These are phyloP conservation scores for Cryptops parisi DNA, from an alignment of 2,888 invertebrate genomes.

Conservation along the genomic window DNA sequence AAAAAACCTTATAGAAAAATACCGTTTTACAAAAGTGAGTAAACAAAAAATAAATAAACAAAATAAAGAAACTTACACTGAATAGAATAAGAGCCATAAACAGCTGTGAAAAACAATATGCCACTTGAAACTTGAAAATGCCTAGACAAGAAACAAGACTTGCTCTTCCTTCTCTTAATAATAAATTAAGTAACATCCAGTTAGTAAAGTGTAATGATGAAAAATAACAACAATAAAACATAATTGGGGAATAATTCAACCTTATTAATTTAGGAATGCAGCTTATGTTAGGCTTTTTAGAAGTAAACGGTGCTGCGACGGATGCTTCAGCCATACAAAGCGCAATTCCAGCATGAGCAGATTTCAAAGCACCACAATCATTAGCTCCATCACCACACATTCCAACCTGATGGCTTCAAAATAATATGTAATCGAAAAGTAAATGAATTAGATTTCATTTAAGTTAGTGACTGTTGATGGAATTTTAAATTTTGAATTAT, in stretches of 20 bases:
- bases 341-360: slow-evolving; percentile 34
- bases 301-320: slow-evolving; percentile 29
- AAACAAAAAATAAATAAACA: neutral
- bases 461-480: too few relatives aligned
- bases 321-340: slow-evolving; percentile 31
- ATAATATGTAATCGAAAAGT: neutral
- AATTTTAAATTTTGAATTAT: too few relatives aligned
- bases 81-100: slow-evolving; percentile 4
- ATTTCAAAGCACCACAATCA: slow-evolving; percentile 36
- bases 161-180: slow-evolving; percentile 11
- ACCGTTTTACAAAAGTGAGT: neutral
- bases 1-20: neutral
- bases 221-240: neutral
- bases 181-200: too few relatives aligned
- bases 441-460: too few relatives aligned
- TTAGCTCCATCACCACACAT: slow-evolving; percentile 39
- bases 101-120: slow-evolving; percentile 10
- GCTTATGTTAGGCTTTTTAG: slow-evolving; percentile 23
- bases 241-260: slow-evolving; percentile 12
- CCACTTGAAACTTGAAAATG: slow-evolving; percentile 12
- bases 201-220: too few relatives aligned
- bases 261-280: slow-evolving; percentile 24
- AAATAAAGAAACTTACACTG: neutral
- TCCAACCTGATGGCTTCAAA: slow-evolving; percentile 39
- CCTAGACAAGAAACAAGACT: slow-evolving; percentile 8